A percentile compares a stretch with the other conserved stretches of the same genome.
phyloP scores from a whole-genome alignment of 2,888 invertebrate species.

The Apeira syringaria region DNA sequence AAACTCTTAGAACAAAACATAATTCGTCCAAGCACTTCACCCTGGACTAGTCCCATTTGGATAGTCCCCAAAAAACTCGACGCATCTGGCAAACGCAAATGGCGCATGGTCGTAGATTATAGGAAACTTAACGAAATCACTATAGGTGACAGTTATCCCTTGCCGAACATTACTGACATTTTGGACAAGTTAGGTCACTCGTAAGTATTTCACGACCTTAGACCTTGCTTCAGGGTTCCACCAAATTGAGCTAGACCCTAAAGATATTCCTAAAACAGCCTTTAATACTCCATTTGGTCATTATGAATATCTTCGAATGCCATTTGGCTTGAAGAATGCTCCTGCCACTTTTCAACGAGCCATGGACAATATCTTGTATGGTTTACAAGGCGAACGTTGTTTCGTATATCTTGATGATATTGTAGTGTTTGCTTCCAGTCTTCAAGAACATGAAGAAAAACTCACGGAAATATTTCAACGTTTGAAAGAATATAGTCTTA shows the following conservation, averaged over 20 bases:
- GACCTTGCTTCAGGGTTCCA: no score
- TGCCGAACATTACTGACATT: neutral
- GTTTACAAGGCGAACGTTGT: no score
- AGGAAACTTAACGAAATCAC: neutral
- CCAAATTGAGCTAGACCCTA: neutral
- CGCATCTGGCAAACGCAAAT: neutral
- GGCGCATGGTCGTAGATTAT: neutral
- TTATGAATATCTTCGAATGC: neutral
- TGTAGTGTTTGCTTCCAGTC: no score
- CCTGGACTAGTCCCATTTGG: neutral
- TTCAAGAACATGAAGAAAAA: no score
- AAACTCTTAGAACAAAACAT: neutral
- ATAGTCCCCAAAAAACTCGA: neutral
- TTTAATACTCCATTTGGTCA: neutral
- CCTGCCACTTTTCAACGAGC: neutral
- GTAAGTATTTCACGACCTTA: no score
- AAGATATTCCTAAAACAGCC: neutral
- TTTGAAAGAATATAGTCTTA: no score
- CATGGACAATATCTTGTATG: no score
- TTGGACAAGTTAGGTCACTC: neutral
- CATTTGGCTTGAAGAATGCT: neutral
- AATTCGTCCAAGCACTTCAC: neutral
- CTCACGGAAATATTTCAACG: no score
- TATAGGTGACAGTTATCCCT: neutral
- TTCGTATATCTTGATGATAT: no score